Percentiles rank a stretch among this genome's conserved stretches.
These are phyloP conservation scores for Stenodera caucasica DNA, from an alignment of 2,888 invertebrate genomes.

Conservation along the genomic window DNA sequence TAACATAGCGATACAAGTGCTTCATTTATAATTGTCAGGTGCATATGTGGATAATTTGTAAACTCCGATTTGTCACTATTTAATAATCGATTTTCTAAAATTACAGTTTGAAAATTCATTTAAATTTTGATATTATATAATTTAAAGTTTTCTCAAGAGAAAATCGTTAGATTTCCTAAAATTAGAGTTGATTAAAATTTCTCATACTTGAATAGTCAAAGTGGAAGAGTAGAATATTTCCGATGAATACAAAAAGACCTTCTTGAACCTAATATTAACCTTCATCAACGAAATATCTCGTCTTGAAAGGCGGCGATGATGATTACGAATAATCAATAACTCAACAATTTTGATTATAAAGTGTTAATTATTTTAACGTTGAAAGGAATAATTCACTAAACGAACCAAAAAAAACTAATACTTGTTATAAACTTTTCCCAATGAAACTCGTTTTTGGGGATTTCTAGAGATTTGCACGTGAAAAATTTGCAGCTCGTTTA, in stretches of 20 bases:
- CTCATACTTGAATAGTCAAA: background rate
- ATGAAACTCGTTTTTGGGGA: no score
- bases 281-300: background rate
- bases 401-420: no score
- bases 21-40: conserved; percentile 1
- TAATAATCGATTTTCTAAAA: background rate
- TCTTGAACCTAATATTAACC: background rate
- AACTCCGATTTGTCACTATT: background rate
- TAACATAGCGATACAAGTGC: background rate
- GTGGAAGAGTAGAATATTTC: background rate
- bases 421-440: no score
- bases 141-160: background rate
- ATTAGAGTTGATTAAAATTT: background rate
- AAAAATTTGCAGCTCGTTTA: no score
- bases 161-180: background rate
- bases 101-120: no score
- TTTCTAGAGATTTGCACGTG: no score
- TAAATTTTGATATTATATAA: no score
- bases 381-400: no score
- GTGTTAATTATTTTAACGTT: background rate
- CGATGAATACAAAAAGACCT: background rate
- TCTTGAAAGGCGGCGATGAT: background rate
- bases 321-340: background rate
- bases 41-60: background rate
- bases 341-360: background rate